Conservation (phyloP, 2,113 vertebrate species). For the Engraulis encrasicolus region DNA sequence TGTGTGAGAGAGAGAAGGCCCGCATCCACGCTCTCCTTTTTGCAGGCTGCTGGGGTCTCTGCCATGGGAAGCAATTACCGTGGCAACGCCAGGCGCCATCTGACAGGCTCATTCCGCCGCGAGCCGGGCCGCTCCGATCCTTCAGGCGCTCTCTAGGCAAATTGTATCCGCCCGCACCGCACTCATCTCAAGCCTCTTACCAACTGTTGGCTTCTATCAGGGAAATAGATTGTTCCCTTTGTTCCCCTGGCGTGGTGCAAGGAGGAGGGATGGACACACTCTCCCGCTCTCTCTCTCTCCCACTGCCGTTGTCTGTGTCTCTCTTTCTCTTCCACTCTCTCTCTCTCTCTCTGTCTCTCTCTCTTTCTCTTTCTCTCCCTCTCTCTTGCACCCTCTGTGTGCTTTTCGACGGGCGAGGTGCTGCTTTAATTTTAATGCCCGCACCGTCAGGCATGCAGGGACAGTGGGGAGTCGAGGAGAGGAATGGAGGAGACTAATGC, state of each 20-base stretch:
- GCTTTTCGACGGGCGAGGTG: constrained; percentile 80
- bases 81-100: constrained; percentile 96
- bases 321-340: background rate
- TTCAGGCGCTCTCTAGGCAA: constrained; percentile 96
- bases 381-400: background rate
- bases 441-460: constrained; percentile 17
- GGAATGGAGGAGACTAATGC: constrained; percentile 1
- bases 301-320: background rate
- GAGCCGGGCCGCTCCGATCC: constrained; percentile 87
- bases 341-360: background rate
- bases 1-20: constrained; percentile 50
- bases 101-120: constrained; percentile 92
- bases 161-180: constrained; percentile 89
- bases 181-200: constrained; percentile 93
- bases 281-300: background rate
- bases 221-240: constrained; percentile 89
- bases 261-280: constrained; percentile 76
- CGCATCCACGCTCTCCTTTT: constrained; percentile 74
- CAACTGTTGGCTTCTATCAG: constrained; percentile 90
- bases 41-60: constrained; percentile 84
- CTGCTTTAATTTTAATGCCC: constrained; percentile 65
- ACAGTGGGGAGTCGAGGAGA: constrained; percentile 4
- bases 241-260: constrained; percentile 82
- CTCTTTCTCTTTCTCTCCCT: background rate
- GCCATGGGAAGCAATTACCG: constrained; percentile 98